Evolutionary conservation across 2,888 invertebrate species (phyloP).

Genomic region (Dicyrtoma fusca): DNA sequence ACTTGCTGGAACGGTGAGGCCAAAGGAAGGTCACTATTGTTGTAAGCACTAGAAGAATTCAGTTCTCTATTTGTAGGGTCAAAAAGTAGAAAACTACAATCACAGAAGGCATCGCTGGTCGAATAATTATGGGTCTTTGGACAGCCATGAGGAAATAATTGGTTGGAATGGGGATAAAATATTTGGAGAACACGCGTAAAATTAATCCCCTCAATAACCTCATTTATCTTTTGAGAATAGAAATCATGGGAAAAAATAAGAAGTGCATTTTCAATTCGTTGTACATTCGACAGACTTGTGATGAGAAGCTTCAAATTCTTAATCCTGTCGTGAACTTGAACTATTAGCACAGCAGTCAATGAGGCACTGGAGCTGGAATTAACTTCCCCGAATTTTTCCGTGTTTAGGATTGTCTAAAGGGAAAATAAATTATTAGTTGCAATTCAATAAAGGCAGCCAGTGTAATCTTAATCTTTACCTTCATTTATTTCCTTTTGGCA

Average conservation of each 20-base stretch:
- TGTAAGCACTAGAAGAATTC: slow-evolving; percentile 87
- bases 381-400: too few relatives aligned
- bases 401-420: too few relatives aligned
- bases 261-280: slow-evolving; percentile 83
- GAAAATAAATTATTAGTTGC: too few relatives aligned
- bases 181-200: slow-evolving; percentile 97
- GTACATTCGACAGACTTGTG: slow-evolving; percentile 86
- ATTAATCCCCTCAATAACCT: slow-evolving; percentile 85
- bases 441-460: too few relatives aligned
- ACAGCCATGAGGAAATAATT: slow-evolving; percentile 88
- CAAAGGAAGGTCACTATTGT: too few relatives aligned
- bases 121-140: slow-evolving; percentile 96
- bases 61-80: too few relatives aligned
- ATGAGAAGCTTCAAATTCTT: slow-evolving; percentile 93
- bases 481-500: too few relatives aligned
- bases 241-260: slow-evolving; percentile 96
- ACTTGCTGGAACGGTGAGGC: slow-evolving; percentile 98
- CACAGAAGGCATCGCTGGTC: slow-evolving; percentile 75
- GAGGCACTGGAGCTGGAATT: too few relatives aligned
- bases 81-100: too few relatives aligned
- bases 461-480: too few relatives aligned
- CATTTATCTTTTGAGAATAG: slow-evolving; percentile 89
- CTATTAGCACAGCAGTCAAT: slow-evolving; percentile 79
- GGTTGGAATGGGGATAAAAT: slow-evolving; percentile 95
- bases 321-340: slow-evolving; percentile 89